Base-by-base conservation (phyloP, 2,113 vertebrate species). In the Poeciliopsis occidentalis region DNA sequence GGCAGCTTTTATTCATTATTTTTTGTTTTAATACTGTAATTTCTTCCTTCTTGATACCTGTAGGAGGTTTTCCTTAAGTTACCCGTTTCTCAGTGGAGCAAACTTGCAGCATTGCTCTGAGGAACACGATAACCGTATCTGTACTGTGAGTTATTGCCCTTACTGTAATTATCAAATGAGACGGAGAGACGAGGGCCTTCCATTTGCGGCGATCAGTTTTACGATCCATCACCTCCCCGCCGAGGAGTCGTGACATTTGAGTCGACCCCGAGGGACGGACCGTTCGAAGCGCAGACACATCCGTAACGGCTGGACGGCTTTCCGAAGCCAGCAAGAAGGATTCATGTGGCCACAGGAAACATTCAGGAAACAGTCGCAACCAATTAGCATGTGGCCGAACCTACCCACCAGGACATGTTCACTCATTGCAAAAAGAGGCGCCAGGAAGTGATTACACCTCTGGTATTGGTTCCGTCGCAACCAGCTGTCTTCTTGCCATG, bases 391-490 rank as follows among this genome's bases (percentile, higher is more conserved):
- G 75, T 71, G 80, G 83, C 87, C 73, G 71, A 69, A 63, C 12
- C 24, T 75, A 26, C 68, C 72, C 30, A n/a, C n/a, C 34, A 68
- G 34, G 10, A 32, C 62, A 65, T 65, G 41, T 57, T 8, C 2
- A 12, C 75, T 39, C 47, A 73, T 24, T 47, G 67, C 73, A 44
- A 39, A 0, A 70, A 87, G 85, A 70, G 88, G 84, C 80, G 86
- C 88, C 90, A 92, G 90, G 91, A 93, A 89, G 85, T 31, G 67
- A 88, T 90, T 90, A 84, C 84, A 86, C 83, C 86, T 87, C 73
- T 80, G 37, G 69, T 75, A 63, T 71, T 11, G 26, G 24, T 67
- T 19, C 12, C 32, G 80, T 80, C 83, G 74, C 27, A 2, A 85
- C 39, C 62, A 68, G 86, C 81, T 77, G 65, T 85, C 76, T 79